Evolutionary conservation across 1,140 invertebrate genomes (phyloP).

Genomic region (Formica selysi): DNA sequence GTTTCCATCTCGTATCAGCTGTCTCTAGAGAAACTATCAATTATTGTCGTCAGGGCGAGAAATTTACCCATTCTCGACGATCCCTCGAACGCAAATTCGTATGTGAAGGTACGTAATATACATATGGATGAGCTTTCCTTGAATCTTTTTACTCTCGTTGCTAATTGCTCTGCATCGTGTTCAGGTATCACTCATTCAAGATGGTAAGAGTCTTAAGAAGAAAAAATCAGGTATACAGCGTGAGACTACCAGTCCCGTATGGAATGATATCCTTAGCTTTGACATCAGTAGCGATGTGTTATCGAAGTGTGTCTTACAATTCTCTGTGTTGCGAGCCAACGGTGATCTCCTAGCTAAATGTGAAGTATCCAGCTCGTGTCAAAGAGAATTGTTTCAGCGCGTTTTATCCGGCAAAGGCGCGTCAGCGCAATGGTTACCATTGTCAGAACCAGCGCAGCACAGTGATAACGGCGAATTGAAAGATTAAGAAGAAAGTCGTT

Average conservation of each 20-base stretch:
- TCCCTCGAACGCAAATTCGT: constrained; percentile 90
- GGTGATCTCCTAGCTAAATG: constrained; percentile 87
- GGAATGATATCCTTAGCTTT: constrained; percentile 95
- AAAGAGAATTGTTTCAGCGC: constrained; percentile 87
- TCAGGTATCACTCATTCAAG: constrained; percentile 90
- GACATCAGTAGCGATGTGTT: constrained; percentile 90
- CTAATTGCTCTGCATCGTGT: constrained; percentile 13
- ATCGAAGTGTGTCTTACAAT: constrained; percentile 86
- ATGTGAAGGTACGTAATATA: constrained; percentile 89
- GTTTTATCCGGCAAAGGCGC: constrained; percentile 87
- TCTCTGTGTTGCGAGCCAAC: constrained; percentile 87
- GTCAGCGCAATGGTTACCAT: constrained; percentile 87
- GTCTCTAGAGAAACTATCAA: constrained; percentile 92
- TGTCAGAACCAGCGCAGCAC: constrained; percentile 78
- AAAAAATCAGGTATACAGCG: constrained; percentile 96
- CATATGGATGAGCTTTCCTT: background rate
- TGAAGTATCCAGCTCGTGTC: constrained; percentile 85
- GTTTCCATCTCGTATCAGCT: constrained; percentile 93
- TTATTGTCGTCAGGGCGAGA: constrained; percentile 93
- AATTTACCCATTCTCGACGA: constrained; percentile 90
- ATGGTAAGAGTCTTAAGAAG: constrained; percentile 93
- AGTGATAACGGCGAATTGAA: constrained; percentile 51
- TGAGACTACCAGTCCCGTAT: constrained; percentile 93
- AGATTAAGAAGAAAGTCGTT: constrained; percentile 43
- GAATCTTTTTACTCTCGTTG: background rate